phyloP scores from a whole-genome alignment of 2,888 invertebrate species.

The Stenoptilia bipunctidactyla region DNA sequence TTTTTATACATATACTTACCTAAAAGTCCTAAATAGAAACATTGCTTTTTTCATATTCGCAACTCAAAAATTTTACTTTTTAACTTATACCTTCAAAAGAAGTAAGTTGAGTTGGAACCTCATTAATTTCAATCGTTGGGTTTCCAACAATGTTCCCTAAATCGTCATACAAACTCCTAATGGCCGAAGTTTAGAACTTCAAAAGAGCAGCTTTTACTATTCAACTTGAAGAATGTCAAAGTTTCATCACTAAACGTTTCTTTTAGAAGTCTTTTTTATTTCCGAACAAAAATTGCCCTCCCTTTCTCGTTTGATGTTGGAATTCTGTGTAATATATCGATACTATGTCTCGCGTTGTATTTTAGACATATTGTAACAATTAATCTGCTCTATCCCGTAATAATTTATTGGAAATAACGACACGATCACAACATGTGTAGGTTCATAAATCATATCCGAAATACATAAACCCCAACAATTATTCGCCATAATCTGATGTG shows the following conservation, averaged over 20 bases:
- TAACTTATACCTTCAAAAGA: background rate
- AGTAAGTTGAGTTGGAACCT: conserved; percentile 18
- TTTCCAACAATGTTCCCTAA: conserved; percentile 27
- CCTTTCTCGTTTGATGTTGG: no score
- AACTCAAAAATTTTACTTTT: background rate
- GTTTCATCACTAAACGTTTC: no score
- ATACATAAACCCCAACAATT: background rate
- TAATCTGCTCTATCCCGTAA: no score
- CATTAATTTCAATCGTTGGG: conserved; percentile 39
- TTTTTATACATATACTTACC: background rate
- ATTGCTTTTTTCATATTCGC: no score
- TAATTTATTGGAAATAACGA: no score
- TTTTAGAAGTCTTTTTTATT: no score
- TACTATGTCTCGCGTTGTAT: no score
- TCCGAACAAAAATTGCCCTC: no score
- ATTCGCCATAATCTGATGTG: background rate
- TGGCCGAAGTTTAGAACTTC: conserved; percentile 30
- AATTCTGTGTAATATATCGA: no score
- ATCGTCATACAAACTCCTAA: conserved; percentile 29
- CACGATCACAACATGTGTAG: background rate
- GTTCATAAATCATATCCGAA: background rate
- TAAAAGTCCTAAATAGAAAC: no score
- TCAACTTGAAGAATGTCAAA: no score
- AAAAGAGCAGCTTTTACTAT: background rate
- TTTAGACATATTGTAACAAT: no score